Evolutionary conservation across 1,140 invertebrate genomes (phyloP).

Genomic region (Drosophila ercepeae): DNA sequence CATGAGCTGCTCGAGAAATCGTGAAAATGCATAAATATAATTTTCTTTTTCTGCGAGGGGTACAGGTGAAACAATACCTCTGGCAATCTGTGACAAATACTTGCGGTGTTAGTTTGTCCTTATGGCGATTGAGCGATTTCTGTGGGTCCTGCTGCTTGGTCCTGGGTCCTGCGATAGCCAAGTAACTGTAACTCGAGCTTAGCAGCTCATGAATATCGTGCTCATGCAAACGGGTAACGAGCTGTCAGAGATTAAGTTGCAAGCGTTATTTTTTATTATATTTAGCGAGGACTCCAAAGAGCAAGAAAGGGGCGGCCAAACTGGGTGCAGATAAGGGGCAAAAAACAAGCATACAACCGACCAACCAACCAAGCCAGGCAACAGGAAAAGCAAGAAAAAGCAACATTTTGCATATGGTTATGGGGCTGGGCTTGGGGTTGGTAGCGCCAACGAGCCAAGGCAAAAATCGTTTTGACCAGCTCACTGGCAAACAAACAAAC

Average conservation of each 20-base stretch:
- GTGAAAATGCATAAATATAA: conserved; percentile 68
- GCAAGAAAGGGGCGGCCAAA: not conserved
- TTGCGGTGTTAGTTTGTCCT: not conserved
- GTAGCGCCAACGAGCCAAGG: conserved; percentile 41
- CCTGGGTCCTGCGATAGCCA: conserved; percentile 11
- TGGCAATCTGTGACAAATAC: conserved; percentile 49
- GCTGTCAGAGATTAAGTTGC: conserved; percentile 82
- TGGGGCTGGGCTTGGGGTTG: conserved; percentile 5
- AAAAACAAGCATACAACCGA: conserved; percentile 18
- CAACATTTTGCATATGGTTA: conserved; percentile 80
- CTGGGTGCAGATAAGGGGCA: conserved; percentile 63
- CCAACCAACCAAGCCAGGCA: conserved; percentile 1
- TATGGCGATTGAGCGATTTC: conserved; percentile 32
- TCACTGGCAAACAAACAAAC: conserved; percentile 72
- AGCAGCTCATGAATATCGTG: conserved; percentile 82
- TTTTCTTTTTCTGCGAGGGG: conserved; percentile 5
- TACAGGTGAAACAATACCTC: conserved; percentile 57
- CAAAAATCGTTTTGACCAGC: conserved; percentile 78
- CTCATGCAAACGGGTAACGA: conserved; percentile 82
- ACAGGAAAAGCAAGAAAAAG: conserved; percentile 44
- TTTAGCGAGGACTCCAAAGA: conserved; percentile 49
- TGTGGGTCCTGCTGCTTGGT: not conserved
- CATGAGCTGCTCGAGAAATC: conserved; percentile 39
- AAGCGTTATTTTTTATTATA: conserved; percentile 83
- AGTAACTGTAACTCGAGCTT: conserved; percentile 77